These are phyloP conservation scores for Amiota minor DNA, from an alignment of 2,888 invertebrate genomes.

Conservation along the genomic window DNA sequence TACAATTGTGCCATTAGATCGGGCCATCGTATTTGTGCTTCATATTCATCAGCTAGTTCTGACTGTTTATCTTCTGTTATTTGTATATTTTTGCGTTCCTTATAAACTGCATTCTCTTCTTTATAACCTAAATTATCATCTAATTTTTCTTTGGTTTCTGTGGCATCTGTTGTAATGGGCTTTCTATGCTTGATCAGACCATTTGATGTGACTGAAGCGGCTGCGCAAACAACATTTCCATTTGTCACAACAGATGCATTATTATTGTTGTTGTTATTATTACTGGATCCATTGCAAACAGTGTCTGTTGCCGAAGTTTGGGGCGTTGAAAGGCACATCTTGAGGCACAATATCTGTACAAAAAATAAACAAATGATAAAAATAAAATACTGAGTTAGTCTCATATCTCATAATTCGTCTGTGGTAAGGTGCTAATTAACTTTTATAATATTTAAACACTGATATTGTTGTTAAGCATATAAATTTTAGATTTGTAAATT, in stretches of 20 bases:
- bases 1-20: slow-evolving; percentile 81
- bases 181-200: slow-evolving; percentile 41
- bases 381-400: neutral
- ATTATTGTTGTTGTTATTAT: slow-evolving; percentile 7
- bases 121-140: slow-evolving; percentile 62
- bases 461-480: slow-evolving; percentile 8
- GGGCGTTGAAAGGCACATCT: slow-evolving; percentile 68
- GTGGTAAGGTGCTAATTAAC: slow-evolving; percentile 49
- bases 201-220: slow-evolving; percentile 36
- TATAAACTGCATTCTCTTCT: slow-evolving; percentile 68
- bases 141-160: slow-evolving; percentile 45
- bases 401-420: neutral
- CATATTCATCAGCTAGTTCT: slow-evolving; percentile 72
- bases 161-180: slow-evolving; percentile 48
- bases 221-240: slow-evolving; percentile 41
- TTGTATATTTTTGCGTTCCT: slow-evolving; percentile 47
- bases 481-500: neutral
- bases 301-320: slow-evolving; percentile 38
- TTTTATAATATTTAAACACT: slow-evolving; percentile 35
- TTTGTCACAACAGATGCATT: slow-evolving; percentile 13
- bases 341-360: slow-evolving; percentile 27
- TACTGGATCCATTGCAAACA: slow-evolving; percentile 28
- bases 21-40: slow-evolving; percentile 81
- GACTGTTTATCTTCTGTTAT: neutral
- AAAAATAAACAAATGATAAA: neutral